Conservation (phyloP, 2,888 invertebrate genomes). For the Phanerotoma sp. region DNA sequence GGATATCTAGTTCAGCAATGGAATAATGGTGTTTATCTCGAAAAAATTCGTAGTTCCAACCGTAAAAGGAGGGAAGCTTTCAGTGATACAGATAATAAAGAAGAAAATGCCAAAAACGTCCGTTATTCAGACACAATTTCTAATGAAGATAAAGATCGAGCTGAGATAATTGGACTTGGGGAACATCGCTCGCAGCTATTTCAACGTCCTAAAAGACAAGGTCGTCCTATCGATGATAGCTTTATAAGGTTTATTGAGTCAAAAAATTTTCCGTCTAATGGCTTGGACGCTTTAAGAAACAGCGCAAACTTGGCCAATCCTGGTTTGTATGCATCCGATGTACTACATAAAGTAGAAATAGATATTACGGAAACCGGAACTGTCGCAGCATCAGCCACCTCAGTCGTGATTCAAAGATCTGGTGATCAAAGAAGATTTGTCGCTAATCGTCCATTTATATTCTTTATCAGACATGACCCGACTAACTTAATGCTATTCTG, state of each 20-base stretch:
- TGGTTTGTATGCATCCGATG: constrained; percentile 64
- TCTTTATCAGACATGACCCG: constrained; percentile 70
- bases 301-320: constrained; percentile 60
- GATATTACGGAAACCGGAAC: constrained; percentile 70
- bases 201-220: constrained; percentile 31
- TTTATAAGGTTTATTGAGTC: constrained; percentile 41
- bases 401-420: constrained; percentile 61
- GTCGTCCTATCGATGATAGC: constrained; percentile 41
- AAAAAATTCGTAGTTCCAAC: constrained; percentile 24
- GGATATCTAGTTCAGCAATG: constrained; percentile 46
- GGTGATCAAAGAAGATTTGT: constrained; percentile 59
- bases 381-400: constrained; percentile 70
- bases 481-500: constrained; percentile 71
- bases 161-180: constrained; percentile 17
- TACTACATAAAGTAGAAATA: constrained; percentile 68
- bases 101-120: not conserved
- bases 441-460: constrained; percentile 72
- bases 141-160: constrained; percentile 5
- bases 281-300: constrained; percentile 48
- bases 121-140: not conserved
- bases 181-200: constrained; percentile 20
- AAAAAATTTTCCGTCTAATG: constrained; percentile 40
- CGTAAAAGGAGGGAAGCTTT: constrained; percentile 13
- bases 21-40: constrained; percentile 43
- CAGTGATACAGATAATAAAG: not conserved